Evolutionary conservation across 37 sponge, comb jelly and placozoan species (phyloP), one percentile per base, ranked within the genome.

Genomic region (Geodia barretti): DNA sequence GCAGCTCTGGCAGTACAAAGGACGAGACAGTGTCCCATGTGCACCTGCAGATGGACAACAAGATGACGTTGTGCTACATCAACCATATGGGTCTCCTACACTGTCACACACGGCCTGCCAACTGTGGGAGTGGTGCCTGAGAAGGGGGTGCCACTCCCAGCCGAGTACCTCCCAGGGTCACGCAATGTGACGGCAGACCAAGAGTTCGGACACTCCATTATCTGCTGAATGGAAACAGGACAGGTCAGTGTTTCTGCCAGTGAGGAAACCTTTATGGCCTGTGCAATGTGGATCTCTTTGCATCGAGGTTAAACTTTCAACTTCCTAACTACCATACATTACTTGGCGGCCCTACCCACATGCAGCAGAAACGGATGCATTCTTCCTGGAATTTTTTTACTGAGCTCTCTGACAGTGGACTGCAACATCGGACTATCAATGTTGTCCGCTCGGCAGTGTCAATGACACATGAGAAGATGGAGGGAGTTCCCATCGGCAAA

Each of bases 111-210:
- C 42, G 42, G 83, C 77, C n/a, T 39, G 54, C 60, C 14, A 39
- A 29, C 64, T 79, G 11, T 87, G 87, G 87, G 39, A 75, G 30
- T 87, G 87, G 87, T 80, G 81, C 39, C 59, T 87, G 2, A 73
- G 67, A 76, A 73, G 75, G 80, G 75, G 63, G 28, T 19, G 76
- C n/a, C 81, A 73, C 41, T 80, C 19, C 41, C 66, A 35, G 80
- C 80, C 17, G 71, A 80, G 42, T 60, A 80, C 38, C 80, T 80
- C 4, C 80, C 80, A 54, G 80, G 80, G 26, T 41, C 20, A 24
- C 31, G 47, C 60, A 74, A 74, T 33, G 31, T 8, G 33, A 19
- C 25, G 1, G 75, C 75, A 11, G 75, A 74, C 34, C 28, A 59
- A 43, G 61, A 74, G 33, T 74, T 4, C 3, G 75, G 34, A 28